These are phyloP conservation scores for Pseudochaenichthys georgianus DNA, from an alignment of 2,797 vertebrate genomes.

Conservation along the genomic window DNA sequence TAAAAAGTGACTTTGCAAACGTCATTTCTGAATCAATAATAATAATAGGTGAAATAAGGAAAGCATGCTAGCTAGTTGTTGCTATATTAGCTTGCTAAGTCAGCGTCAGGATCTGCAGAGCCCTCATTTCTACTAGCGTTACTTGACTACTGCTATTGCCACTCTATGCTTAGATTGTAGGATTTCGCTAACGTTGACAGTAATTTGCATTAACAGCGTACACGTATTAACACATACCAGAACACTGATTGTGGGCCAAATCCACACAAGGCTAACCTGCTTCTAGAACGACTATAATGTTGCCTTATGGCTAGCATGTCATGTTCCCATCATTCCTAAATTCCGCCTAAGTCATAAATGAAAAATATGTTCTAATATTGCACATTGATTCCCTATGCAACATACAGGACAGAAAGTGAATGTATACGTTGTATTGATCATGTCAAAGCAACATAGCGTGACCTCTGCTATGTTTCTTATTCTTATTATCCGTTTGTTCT, in stretches of 20 bases:
- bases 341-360: too few relatives aligned
- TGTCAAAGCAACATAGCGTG: slow-evolving; percentile 19
- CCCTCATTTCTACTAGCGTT: slow-evolving; percentile 2
- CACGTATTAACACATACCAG: background rate
- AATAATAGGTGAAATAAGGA: background rate
- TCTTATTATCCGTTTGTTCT: slow-evolving; percentile 66
- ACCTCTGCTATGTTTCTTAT: slow-evolving; percentile 19
- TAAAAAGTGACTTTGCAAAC: background rate
- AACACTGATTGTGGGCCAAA: background rate
- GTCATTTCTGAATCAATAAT: background rate
- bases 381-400: background rate
- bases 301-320: background rate
- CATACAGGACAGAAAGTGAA: too few relatives aligned
- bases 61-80: slow-evolving; percentile 14
- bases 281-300: background rate
- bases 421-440: background rate
- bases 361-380: background rate
- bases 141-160: background rate
- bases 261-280: background rate
- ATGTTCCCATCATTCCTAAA: background rate
- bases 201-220: background rate
- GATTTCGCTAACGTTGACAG: too few relatives aligned
- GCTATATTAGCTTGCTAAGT: slow-evolving; percentile 56
- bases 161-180: too few relatives aligned
- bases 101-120: slow-evolving; percentile 28